phyloP scores from a whole-genome alignment of 1,140 invertebrate genomes.

The Gryon sp. region DNA sequence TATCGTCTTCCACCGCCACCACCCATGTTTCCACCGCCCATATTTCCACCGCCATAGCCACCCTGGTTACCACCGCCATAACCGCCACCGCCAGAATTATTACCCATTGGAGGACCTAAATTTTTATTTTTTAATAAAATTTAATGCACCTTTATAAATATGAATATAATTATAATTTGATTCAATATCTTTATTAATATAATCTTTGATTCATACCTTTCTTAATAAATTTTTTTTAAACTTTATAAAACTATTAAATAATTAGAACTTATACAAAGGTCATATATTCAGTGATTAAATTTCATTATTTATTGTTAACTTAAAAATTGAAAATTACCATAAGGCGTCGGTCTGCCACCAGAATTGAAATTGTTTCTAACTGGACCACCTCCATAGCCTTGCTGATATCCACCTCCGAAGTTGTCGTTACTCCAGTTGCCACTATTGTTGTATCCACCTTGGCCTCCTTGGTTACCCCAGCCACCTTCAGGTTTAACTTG shows the following conservation, averaged over 20 bases:
- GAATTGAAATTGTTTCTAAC: constrained; percentile 84
- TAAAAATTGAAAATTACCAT: constrained; percentile 75
- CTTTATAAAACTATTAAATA: no score
- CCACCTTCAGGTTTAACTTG: constrained; percentile 47
- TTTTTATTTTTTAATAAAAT: background rate
- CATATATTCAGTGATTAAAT: no score
- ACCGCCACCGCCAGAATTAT: constrained; percentile 78
- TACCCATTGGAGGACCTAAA: constrained; percentile 69
- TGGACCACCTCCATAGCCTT: constrained; percentile 86
- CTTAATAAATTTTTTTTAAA: no score
- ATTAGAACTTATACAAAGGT: background rate
- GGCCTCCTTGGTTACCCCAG: constrained; percentile 78
- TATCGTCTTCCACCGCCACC: constrained; percentile 75
- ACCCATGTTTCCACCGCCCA: constrained; percentile 72
- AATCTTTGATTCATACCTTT: no score
- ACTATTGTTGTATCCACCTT: constrained; percentile 80
- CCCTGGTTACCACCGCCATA: constrained; percentile 75
- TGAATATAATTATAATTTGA: no score
- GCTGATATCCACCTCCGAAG: constrained; percentile 88
- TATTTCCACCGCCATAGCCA: constrained; percentile 74
- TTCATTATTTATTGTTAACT: no score
- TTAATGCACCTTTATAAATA: no score
- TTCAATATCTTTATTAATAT: no score
- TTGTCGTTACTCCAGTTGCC: constrained; percentile 82
- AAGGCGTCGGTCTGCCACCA: constrained; percentile 83